Conservation (phyloP, 2,797 vertebrate species). For the Megalops cyprinoides region DNA sequence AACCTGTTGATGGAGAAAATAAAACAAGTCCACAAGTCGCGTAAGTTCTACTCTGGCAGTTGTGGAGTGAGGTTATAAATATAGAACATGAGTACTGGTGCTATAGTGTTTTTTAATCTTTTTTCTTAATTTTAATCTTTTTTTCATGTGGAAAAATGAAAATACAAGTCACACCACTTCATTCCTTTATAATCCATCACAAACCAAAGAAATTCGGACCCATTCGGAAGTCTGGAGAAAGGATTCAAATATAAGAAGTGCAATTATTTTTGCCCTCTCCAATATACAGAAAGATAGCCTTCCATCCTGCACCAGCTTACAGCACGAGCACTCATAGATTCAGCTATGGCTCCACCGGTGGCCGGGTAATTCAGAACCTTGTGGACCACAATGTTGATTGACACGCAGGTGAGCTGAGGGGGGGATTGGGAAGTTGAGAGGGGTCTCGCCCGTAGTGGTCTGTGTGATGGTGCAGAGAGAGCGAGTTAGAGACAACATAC, state of each 20-base stretch:
- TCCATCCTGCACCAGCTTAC: conserved; percentile 83
- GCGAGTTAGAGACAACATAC: too few relatives aligned
- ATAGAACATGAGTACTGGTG: too few relatives aligned
- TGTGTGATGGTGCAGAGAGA: too few relatives aligned
- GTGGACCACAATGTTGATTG: conserved; percentile 54
- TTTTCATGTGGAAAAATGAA: not conserved
- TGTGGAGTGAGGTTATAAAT: too few relatives aligned
- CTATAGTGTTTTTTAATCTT: not conserved
- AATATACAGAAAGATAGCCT: conserved; percentile 85
- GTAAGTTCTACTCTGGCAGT: too few relatives aligned
- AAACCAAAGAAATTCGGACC: conserved; percentile 77
- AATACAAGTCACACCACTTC: conserved; percentile 52
- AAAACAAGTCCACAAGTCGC: too few relatives aligned
- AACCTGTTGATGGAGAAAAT: conserved; percentile 6
- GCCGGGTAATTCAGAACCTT: conserved; percentile 4
- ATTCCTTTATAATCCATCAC: conserved; percentile 72
- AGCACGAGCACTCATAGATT: conserved; percentile 59
- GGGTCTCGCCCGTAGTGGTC: not conserved
- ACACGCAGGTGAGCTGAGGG: conserved; percentile 29
- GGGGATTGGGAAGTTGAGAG: conserved; percentile 7
- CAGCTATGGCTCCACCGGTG: not conserved
- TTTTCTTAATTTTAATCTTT: too few relatives aligned
- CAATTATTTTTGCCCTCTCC: conserved; percentile 83
- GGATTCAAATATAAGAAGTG: conserved; percentile 85
- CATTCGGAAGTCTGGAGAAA: conserved; percentile 74